phyloP scores from a whole-genome alignment of 2,797 vertebrate species.

The Mormyrops boulengeri region DNA sequence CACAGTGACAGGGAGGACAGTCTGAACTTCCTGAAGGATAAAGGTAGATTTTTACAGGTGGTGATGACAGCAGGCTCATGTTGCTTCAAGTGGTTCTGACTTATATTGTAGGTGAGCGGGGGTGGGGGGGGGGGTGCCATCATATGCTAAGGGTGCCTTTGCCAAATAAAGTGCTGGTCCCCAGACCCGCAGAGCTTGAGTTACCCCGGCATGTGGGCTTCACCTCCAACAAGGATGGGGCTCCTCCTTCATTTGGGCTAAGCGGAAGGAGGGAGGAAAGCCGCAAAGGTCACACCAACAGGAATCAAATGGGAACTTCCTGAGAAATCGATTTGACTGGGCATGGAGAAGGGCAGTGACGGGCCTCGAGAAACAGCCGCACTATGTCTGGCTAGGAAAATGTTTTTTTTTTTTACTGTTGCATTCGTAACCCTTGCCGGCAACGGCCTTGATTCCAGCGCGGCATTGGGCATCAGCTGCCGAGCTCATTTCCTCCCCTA shows the following conservation, averaged over 20 bases:
- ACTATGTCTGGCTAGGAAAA: neutral
- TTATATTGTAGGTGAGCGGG: neutral
- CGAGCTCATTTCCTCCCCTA: neutral
- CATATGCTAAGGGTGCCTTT: neutral
- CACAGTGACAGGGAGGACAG: neutral
- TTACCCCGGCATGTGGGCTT: neutral
- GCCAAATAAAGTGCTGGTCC: neutral
- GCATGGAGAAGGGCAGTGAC: neutral
- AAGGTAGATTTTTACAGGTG: neutral
- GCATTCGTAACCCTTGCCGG: neutral
- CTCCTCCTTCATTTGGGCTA: neutral
- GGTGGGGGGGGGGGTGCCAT: neutral
- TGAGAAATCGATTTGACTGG: conserved; percentile 20
- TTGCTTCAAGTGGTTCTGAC: neutral
- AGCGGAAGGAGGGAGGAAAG: neutral
- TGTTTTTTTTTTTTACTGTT: neutral
- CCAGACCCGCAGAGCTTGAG: neutral
- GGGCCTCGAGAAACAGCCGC: neutral
- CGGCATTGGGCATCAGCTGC: neutral
- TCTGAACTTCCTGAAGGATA: neutral
- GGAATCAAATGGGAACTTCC: neutral
- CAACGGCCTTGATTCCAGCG: neutral
- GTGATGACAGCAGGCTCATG: neutral
- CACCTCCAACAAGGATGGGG: neutral
- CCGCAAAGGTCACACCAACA: neutral